phyloP scores from a whole-genome alignment of 2,888 invertebrate species.

The Coenonympha glycerion region DNA sequence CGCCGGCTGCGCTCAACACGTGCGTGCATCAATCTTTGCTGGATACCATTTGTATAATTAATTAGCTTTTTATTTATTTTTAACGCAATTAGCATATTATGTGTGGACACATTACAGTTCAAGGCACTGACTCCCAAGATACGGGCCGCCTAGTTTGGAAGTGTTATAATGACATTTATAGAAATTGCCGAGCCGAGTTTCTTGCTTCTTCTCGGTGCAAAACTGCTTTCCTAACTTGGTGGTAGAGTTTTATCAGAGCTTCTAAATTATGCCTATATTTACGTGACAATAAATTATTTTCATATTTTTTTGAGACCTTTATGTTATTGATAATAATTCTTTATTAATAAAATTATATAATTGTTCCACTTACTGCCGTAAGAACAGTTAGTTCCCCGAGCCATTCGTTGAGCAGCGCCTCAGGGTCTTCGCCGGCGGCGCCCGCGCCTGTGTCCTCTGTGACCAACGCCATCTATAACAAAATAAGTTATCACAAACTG shows the following conservation, averaged over 20 bases:
- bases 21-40: slow-evolving; percentile 24
- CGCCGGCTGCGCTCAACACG: slow-evolving; percentile 25
- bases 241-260: no score
- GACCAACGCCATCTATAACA: slow-evolving; percentile 74
- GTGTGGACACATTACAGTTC: not conserved
- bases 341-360: no score
- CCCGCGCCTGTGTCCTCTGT: slow-evolving; percentile 74
- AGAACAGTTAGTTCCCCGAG: slow-evolving; percentile 84
- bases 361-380: slow-evolving; percentile 84
- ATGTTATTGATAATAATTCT: no score
- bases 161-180: no score
- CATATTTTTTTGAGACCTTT: no score
- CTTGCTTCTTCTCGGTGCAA: no score
- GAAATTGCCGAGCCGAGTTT: no score
- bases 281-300: no score
- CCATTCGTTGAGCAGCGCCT: slow-evolving; percentile 86
- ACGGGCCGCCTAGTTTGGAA: no score
- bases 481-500: not conserved
- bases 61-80: slow-evolving; percentile 14
- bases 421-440: slow-evolving; percentile 82
- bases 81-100: not conserved
- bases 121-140: no score
- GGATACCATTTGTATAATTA: slow-evolving; percentile 22
- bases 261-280: no score
- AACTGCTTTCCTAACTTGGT: no score